Percentiles rank a stretch among this genome's conserved stretches.
Conservation (phyloP, 2,888 invertebrate species). For the Diaprepes abbreviatus region DNA sequence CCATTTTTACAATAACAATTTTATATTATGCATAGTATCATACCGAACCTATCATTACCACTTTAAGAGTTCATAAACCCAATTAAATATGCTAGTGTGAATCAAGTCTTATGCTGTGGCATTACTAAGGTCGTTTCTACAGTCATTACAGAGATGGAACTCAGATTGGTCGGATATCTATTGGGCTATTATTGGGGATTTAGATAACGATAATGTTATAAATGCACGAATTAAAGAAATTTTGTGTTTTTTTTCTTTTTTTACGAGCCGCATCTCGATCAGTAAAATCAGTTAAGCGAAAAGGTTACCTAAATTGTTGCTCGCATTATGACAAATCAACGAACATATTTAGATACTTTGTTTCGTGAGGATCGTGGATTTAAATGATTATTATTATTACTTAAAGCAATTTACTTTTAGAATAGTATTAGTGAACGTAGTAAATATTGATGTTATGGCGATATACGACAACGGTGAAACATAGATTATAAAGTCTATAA, state of each 20-base stretch:
- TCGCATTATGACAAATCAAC: neutral
- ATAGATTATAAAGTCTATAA: too few species aligned
- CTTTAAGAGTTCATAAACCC: too few species aligned
- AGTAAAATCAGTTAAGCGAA: neutral
- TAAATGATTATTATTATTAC: too few species aligned
- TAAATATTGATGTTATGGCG: too few species aligned
- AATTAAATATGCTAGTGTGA: too few species aligned
- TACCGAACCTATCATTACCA: too few species aligned
- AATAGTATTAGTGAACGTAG: too few species aligned
- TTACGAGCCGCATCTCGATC: neutral
- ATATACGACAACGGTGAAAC: too few species aligned
- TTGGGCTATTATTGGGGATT: slow-evolving; percentile 39
- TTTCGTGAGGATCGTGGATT: too few species aligned
- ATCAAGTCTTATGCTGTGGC: neutral
- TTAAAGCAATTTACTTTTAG: too few species aligned
- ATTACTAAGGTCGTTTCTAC: slow-evolving; percentile 44
- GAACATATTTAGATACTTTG: neutral
- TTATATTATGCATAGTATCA: too few species aligned
- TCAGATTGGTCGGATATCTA: slow-evolving; percentile 43
- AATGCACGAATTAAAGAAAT: slow-evolving; percentile 25
- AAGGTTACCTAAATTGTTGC: slow-evolving; percentile 1
- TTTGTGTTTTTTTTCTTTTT: slow-evolving; percentile 4
- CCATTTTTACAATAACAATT: too few species aligned
- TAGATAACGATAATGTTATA: slow-evolving; percentile 44
- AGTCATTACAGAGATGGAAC: slow-evolving; percentile 43